phyloP scores from a whole-genome alignment of 2,113 vertebrate species.

The Tyto alba region DNA sequence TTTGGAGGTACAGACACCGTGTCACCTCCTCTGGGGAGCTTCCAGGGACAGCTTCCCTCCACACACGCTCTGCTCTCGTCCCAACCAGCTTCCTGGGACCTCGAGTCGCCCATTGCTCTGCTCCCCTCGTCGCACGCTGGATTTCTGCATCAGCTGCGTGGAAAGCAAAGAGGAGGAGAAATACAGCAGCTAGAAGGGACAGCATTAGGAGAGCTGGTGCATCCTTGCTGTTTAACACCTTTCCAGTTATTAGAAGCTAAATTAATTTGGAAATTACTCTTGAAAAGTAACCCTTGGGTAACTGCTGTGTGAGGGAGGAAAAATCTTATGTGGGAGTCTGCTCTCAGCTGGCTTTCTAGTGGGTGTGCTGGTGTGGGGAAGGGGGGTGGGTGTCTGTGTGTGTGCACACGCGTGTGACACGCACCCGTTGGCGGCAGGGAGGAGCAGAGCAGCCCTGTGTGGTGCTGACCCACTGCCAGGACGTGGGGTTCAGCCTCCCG shows the following conservation, averaged over 20 bases:
- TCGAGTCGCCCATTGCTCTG: background rate
- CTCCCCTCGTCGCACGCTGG: background rate
- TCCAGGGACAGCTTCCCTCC: background rate
- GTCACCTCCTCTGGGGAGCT: background rate
- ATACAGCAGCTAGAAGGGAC: background rate
- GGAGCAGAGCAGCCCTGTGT: background rate
- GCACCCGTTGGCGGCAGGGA: background rate
- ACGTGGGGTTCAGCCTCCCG: background rate
- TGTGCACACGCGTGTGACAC: rapidly evolving
- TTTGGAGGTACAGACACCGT: background rate
- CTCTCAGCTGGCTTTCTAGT: background rate
- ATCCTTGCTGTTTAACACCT: background rate
- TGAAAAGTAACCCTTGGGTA: background rate
- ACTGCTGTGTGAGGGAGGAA: background rate
- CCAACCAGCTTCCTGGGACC: background rate
- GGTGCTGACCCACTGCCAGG: background rate
- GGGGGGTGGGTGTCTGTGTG: background rate
- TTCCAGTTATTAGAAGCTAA: background rate
- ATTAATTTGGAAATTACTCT: background rate
- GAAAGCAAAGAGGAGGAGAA: background rate
- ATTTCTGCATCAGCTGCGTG: too few species aligned
- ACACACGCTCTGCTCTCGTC: rapidly evolving
- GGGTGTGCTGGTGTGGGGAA: too few species aligned
- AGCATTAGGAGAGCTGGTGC: background rate
- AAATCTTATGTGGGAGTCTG: too few species aligned